phyloP scores from a whole-genome alignment of 2,113 vertebrate species.

The Brachyistius frenatus region DNA sequence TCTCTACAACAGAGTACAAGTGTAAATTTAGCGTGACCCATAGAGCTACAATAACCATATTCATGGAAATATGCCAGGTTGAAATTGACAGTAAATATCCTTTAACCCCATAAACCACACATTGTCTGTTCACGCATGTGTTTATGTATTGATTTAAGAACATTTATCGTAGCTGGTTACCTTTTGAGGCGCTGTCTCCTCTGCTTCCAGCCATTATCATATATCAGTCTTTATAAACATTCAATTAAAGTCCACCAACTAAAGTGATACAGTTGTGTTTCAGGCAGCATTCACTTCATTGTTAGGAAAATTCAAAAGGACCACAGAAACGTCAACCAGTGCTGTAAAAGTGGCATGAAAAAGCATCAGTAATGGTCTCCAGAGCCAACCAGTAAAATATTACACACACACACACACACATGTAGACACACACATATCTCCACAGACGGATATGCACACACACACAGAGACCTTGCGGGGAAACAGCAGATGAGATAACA shows the following conservation, averaged over 20 bases:
- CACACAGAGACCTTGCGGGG: conserved; percentile 30
- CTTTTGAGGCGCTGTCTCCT: background rate
- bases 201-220: background rate
- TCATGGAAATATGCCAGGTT: too few relatives aligned
- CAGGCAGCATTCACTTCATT: background rate
- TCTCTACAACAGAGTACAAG: too few relatives aligned
- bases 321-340: background rate
- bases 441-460: conserved; percentile 24
- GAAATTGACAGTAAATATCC: too few relatives aligned
- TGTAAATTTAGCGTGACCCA: too few relatives aligned
- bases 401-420: background rate
- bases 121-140: too few relatives aligned
- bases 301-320: background rate
- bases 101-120: too few relatives aligned
- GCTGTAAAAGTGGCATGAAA: background rate
- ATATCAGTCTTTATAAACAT: background rate
- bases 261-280: background rate
- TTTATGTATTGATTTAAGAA: too few relatives aligned
- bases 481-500: conserved; percentile 62
- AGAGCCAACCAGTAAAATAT: conserved; percentile 8
- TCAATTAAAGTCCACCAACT: too few relatives aligned
- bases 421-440: conserved; percentile 15
- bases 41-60: too few relatives aligned
- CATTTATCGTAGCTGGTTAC: too few relatives aligned
- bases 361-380: conserved; percentile 14